These are phyloP conservation scores for Acomys russatus DNA, from an alignment of 2,797 vertebrate genomes.

Conservation along the genomic window DNA sequence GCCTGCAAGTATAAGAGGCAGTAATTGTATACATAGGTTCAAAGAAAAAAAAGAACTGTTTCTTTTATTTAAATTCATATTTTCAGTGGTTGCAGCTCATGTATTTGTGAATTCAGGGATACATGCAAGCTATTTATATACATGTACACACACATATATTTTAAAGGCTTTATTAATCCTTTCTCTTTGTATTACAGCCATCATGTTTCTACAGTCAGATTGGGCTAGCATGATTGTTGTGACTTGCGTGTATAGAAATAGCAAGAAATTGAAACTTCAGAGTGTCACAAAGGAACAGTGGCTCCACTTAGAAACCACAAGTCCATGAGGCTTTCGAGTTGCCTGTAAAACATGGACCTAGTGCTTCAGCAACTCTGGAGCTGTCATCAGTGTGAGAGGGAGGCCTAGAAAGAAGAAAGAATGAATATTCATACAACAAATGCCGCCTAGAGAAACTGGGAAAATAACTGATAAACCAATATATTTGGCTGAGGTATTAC, in stretches of 20 bases:
- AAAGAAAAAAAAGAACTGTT: neutral
- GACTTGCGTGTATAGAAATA: constrained; percentile 18
- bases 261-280: neutral
- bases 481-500: constrained; percentile 76
- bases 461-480: constrained; percentile 84
- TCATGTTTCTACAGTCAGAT: constrained; percentile 55
- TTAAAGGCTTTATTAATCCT: constrained; percentile 12
- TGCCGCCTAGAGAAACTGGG: constrained; percentile 76
- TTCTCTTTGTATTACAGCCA: constrained; percentile 28
- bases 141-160: too few relatives aligned
- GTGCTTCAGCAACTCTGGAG: constrained; percentile 49
- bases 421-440: constrained; percentile 86
- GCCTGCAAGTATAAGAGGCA: constrained; percentile 58
- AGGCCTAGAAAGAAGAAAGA: constrained; percentile 72
- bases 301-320: neutral
- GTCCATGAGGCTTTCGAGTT: constrained; percentile 52
- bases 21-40: neutral
- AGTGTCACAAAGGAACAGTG: neutral
- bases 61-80: constrained; percentile 28
- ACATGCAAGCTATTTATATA: neutral
- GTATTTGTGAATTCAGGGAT: neutral
- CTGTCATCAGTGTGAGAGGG: constrained; percentile 64
- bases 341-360: neutral
- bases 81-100: neutral
- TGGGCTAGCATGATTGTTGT: neutral